These are phyloP conservation scores for Caenorhabditis briggsae DNA, from an alignment of 1,140 invertebrate genomes.

Conservation along the genomic window DNA sequence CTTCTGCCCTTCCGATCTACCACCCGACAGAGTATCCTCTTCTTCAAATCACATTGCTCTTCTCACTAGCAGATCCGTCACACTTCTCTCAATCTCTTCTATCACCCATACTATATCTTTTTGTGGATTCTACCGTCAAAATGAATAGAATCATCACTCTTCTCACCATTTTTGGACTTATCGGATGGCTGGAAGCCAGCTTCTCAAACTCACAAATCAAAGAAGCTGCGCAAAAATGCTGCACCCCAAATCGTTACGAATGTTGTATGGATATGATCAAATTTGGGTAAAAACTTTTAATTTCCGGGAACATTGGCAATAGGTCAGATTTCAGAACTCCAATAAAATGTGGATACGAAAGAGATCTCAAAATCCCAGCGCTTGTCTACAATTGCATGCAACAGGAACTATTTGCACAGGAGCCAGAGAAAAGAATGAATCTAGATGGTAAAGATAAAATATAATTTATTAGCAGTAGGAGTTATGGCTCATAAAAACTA, in stretches of 20 bases:
- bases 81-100: too few species aligned
- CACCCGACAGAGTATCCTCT: too few species aligned
- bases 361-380: neutral
- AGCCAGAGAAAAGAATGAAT: neutral
- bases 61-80: too few species aligned
- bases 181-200: neutral
- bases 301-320: neutral
- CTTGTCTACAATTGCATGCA: neutral
- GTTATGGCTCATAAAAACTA: too few species aligned
- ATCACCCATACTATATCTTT: too few species aligned
- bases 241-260: neutral
- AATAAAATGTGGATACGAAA: slow-evolving; percentile 10
- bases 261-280: neutral
- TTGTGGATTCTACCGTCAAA: neutral
- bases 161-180: neutral
- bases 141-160: neutral
- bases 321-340: neutral
- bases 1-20: too few species aligned
- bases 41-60: too few species aligned
- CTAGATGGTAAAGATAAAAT: neutral
- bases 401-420: neutral
- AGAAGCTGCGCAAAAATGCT: neutral
- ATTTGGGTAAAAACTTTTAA: neutral
- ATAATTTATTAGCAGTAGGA: neutral
- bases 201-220: neutral